Evolutionary conservation across 2,113 vertebrate genomes (phyloP), one percentile per base, ranked within the genome.

Genomic region (Heloderma charlesbogerti): DNA sequence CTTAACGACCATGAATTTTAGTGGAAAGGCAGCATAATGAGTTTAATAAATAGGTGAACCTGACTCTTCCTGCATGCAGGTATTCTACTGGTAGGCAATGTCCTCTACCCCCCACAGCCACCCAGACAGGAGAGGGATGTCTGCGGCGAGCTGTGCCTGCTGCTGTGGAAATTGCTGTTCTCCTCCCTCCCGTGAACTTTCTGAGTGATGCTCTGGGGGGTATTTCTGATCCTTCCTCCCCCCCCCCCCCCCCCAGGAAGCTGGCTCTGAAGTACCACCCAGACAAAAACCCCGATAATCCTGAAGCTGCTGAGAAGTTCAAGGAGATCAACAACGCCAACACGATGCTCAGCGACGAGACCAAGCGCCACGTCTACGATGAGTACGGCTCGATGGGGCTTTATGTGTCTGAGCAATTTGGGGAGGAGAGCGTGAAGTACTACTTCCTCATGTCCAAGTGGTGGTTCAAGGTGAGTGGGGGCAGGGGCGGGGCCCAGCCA

Each of bases 321-420:
- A 99, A 99, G 96, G 99, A 99, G 97, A 99, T 99, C 93, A 99
- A 99, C 97, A 98, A 97, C 67, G 99, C 99, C 72, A 98, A 99
- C 92, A 95, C 98, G 1, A 97, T 98, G 3, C 96, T 99, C 51
- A 98, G 97, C 12, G 99, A 99, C 57, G 97, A 97, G 29, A 98
- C 96, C 95, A 99, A 98, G 95, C 97, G 98, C 83, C 98, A 95
- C 91, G 98, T 99, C 87, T 99, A 99, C 0, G 98, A 99, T n/a
- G 96, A 96, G 91, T 99, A 99, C 1, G 99, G 99, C 91, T 99
- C 99, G 60, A 97, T 99, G 95, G 99, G 99, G 10, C 98, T 99
- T 4, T 99, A 99, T 9, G 97, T 99, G 88, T 98, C 98, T 0
- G 98, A 99, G 89, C 98, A 99, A 97, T 99, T 99, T 3, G 99